These are phyloP conservation scores for Pristionchus arcanus DNA, from an alignment of 2,888 invertebrate genomes.

Conservation along the genomic window DNA sequence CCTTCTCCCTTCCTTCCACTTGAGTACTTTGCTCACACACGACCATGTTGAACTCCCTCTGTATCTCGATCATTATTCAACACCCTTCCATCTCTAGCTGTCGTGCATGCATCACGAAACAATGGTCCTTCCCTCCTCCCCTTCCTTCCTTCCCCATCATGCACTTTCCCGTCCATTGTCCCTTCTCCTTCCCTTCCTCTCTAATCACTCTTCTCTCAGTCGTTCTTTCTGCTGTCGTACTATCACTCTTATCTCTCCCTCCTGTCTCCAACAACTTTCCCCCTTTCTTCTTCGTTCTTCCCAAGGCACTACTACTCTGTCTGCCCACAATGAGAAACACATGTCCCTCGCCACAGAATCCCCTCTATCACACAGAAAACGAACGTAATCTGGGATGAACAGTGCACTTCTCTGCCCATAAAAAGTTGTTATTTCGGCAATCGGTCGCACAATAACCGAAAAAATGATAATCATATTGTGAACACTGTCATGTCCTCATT, in stretches of 20 bases:
- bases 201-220: slow-evolving; percentile 2
- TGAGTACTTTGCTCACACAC: no score
- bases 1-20: neutral
- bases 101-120: no score
- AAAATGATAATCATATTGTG: neutral
- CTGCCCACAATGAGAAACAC: slow-evolving; percentile 14
- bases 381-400: slow-evolving; percentile 4
- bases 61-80: no score
- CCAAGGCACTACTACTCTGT: slow-evolving; percentile 7
- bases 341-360: neutral
- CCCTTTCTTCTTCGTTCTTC: neutral
- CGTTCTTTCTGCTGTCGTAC: slow-evolving; percentile 41
- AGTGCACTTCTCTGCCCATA: neutral
- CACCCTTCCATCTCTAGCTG: no score
- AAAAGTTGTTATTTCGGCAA: neutral
- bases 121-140: neutral
- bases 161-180: slow-evolving; percentile 43
- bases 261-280: neutral
- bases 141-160: slow-evolving; percentile 11
- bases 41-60: no score
- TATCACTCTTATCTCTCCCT: slow-evolving; percentile 29
- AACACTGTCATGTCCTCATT: neutral
- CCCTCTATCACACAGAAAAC: neutral
- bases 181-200: slow-evolving; percentile 4
- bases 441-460: neutral